phyloP scores from a whole-genome alignment of 2,113 vertebrate genomes.

The Pungitius pungitius region DNA sequence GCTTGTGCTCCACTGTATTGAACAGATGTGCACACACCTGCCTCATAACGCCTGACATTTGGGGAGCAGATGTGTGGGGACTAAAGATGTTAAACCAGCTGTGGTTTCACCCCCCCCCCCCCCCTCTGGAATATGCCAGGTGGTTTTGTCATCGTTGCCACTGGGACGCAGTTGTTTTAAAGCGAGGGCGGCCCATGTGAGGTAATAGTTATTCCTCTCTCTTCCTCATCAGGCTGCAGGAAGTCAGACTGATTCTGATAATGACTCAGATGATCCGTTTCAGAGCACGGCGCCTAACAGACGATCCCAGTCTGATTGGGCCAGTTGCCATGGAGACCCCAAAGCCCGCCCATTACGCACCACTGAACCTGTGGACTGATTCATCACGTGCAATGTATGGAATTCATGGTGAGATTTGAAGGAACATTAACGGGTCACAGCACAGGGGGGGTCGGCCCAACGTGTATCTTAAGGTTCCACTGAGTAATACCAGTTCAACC shows the following conservation, averaged over 20 bases:
- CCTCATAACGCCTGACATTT: constrained; percentile 68
- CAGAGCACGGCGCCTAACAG: constrained; percentile 70
- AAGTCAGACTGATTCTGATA: constrained; percentile 17
- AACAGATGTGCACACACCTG: constrained; percentile 55
- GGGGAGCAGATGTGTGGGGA: constrained; percentile 62
- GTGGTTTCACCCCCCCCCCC: constrained; percentile 20
- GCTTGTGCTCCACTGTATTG: constrained; percentile 29
- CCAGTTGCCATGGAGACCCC: not conserved
- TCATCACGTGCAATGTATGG: not conserved
- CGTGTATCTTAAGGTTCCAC: not conserved
- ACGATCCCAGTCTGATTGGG: not conserved
- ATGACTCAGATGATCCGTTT: constrained; percentile 43
- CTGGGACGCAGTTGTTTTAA: constrained; percentile 18
- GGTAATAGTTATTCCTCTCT: constrained; percentile 18
- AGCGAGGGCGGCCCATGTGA: constrained; percentile 30
- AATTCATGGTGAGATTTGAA: not conserved
- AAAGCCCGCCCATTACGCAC: not conserved
- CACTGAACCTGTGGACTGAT: not conserved
- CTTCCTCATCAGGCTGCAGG: constrained; percentile 15
- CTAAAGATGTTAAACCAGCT: constrained; percentile 52
- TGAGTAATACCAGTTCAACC: constrained; percentile 36
- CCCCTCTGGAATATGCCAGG: constrained; percentile 62
- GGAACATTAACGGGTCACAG: not conserved
- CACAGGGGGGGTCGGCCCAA: not conserved
- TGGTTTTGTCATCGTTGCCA: constrained; percentile 43